A percentile compares a stretch with the other conserved stretches of the same genome.
Conservation (phyloP, 2,888 invertebrate genomes). For the Acheta domesticus region DNA sequence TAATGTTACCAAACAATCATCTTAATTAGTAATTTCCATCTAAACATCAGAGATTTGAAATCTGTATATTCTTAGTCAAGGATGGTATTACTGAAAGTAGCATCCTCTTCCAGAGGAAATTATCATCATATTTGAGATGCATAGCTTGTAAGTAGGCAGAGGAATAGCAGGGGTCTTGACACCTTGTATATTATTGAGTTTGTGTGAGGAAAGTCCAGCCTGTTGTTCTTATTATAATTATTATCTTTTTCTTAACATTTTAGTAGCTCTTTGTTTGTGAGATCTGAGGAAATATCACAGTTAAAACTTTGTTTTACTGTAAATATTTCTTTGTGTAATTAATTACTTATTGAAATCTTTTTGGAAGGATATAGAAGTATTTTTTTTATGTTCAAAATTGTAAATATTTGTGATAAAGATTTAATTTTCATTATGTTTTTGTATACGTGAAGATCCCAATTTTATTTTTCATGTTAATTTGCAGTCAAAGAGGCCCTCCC, state of each 20-base stretch:
- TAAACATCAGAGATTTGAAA: neutral
- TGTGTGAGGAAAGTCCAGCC: no score
- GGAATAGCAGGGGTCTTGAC: neutral
- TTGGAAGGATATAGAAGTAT: neutral
- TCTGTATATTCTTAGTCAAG: neutral
- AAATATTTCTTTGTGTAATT: neutral
- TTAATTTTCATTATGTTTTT: slow-evolving; percentile 18
- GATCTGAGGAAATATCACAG: neutral
- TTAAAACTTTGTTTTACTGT: neutral
- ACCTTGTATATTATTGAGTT: no score
- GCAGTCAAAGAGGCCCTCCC: neutral
- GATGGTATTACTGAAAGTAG: slow-evolving; percentile 28
- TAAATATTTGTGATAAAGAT: slow-evolving; percentile 27
- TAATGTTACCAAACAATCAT: neutral
- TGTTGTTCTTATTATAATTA: no score
- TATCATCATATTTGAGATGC: neutral
- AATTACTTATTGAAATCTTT: neutral
- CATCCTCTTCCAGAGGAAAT: neutral
- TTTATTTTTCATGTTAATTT: slow-evolving; percentile 26
- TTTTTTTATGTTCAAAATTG: slow-evolving; percentile 20
- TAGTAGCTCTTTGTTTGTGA: neutral
- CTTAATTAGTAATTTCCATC: neutral
- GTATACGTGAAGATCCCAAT: slow-evolving; percentile 20
- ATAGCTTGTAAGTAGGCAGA: neutral
- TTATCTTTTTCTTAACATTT: neutral